A percentile compares a stretch with the other conserved stretches of the same genome.
Conservation (phyloP, 2,888 invertebrate species). For the Cecidostiba fungosa region DNA sequence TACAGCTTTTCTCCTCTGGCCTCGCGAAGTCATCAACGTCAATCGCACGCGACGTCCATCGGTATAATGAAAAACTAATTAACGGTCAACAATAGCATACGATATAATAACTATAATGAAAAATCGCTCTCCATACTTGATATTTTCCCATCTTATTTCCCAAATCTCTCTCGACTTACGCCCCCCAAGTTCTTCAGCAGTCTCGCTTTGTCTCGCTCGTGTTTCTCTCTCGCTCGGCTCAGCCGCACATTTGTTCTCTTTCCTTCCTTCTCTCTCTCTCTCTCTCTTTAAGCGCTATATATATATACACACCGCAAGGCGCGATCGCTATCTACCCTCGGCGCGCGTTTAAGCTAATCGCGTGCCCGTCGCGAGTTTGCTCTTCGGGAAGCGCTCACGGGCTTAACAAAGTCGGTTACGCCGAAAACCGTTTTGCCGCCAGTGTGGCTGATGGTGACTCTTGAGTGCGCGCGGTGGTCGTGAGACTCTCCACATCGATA, state of each 20-base stretch:
- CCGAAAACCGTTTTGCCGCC: constrained; percentile 46
- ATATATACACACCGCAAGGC: neutral
- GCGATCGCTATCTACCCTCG: constrained; percentile 45
- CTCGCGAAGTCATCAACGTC: no score
- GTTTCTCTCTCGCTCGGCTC: neutral
- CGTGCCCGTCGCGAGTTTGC: constrained; percentile 56
- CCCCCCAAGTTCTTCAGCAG: neutral
- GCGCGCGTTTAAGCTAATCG: constrained; percentile 59
- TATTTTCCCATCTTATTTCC: neutral
- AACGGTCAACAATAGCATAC: no score
- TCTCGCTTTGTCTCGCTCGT: constrained; percentile 13
- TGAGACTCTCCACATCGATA: neutral
- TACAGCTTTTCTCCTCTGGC: neutral
- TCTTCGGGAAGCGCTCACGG: constrained; percentile 48
- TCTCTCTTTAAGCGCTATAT: constrained; percentile 1
- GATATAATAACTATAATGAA: no score
- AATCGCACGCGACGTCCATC: no score
- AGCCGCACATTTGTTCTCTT: constrained; percentile 5
- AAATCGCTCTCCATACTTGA: neutral
- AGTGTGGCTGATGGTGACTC: neutral
- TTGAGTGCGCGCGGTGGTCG: neutral
- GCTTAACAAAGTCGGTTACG: constrained; percentile 49
- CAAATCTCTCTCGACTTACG: constrained; percentile 7
- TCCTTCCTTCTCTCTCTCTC: constrained; percentile 24
- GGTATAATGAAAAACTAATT: neutral